Evolutionary conservation across 2,113 vertebrate genomes (phyloP).

Genomic region (Larimichthys polyactis): DNA sequence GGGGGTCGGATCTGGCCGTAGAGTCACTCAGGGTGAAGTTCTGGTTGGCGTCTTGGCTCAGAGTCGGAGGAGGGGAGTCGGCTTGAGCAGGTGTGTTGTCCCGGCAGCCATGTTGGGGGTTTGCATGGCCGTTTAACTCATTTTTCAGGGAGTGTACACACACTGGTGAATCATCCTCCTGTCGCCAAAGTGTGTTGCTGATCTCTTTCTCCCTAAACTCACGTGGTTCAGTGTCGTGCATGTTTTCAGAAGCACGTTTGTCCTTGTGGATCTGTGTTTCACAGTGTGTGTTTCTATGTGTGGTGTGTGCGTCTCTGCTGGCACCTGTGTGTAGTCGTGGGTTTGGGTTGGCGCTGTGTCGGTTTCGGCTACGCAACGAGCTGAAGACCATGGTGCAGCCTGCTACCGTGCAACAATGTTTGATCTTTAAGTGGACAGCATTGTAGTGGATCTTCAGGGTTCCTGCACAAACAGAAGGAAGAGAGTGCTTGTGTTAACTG

Average conservation of each 20-base stretch:
- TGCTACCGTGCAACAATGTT: constrained; percentile 93
- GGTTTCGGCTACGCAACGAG: constrained; percentile 95
- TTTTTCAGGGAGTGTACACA: background rate
- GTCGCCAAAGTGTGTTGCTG: background rate
- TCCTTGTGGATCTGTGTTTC: constrained; percentile 76
- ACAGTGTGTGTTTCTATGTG: constrained; percentile 59
- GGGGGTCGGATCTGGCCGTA: background rate
- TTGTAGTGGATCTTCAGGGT: constrained; percentile 99
- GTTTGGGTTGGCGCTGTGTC: constrained; percentile 97
- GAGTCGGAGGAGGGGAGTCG: background rate
- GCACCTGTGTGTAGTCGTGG: constrained; percentile 84
- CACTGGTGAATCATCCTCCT: background rate
- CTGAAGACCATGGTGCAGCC: constrained; percentile 98
- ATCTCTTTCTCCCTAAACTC: background rate
- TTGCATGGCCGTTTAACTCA: background rate
- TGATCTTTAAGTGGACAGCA: constrained; percentile 96
- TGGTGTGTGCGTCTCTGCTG: constrained; percentile 7
- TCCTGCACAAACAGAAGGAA: constrained; percentile 48
- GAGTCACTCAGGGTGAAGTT: background rate
- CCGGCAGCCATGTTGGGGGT: background rate
- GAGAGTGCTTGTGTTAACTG: background rate
- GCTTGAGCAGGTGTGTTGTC: accelerated
- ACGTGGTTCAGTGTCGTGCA: background rate
- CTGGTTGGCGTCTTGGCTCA: background rate
- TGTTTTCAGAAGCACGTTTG: background rate